Evolutionary conservation across 2,888 invertebrate species (phyloP).

Genomic region (Onchidella celtica): DNA sequence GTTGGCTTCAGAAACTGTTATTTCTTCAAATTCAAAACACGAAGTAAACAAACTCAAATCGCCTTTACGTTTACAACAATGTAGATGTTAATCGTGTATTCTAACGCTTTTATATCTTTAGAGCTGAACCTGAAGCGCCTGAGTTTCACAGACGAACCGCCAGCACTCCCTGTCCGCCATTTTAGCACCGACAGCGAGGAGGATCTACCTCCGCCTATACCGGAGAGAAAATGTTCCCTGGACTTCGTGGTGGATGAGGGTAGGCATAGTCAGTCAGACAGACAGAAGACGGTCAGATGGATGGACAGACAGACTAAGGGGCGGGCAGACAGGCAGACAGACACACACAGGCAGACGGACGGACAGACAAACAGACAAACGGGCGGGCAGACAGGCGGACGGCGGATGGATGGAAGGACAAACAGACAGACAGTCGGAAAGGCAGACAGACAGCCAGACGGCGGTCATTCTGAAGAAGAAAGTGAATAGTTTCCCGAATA

Average conservation of each 20-base stretch:
- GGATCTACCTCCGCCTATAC: constrained; percentile 38
- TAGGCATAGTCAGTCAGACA: neutral
- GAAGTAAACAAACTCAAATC: too few relatives aligned
- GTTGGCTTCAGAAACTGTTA: too few relatives aligned
- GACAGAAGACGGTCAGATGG: neutral
- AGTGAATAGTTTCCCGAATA: too few relatives aligned
- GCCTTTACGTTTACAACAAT: too few relatives aligned
- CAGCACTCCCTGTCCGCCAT: constrained; percentile 31
- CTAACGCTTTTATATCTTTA: neutral
- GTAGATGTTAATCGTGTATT: too few relatives aligned
- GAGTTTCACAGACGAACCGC: constrained; percentile 11
- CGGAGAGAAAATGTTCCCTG: constrained; percentile 37
- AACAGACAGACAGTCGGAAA: too few relatives aligned
- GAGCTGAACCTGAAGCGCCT: constrained; percentile 34
- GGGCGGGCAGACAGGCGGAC: too few relatives aligned
- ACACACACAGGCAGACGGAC: neutral
- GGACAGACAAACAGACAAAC: too few relatives aligned
- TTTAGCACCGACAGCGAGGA: constrained; percentile 5
- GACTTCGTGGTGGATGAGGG: constrained; percentile 19
- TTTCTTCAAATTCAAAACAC: too few relatives aligned
- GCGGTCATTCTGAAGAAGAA: too few relatives aligned
- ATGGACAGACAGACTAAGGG: neutral
- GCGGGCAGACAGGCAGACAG: constrained; percentile 3
- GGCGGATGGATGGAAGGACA: too few relatives aligned
- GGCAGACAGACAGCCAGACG: too few relatives aligned